Evolutionary conservation across 1,140 invertebrate genomes (phyloP).

Genomic region (Yoshiicerus persimilis): DNA sequence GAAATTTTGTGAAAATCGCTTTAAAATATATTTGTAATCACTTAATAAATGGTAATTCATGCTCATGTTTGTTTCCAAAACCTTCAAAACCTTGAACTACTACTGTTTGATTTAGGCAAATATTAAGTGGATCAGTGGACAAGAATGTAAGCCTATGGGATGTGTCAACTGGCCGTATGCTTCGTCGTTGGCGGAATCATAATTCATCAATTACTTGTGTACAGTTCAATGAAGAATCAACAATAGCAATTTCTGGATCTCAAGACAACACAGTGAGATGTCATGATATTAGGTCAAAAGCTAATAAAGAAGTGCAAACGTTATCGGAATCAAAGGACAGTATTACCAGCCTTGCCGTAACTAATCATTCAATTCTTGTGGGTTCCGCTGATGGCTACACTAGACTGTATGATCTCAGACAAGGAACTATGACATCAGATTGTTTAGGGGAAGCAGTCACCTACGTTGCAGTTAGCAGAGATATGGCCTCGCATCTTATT

Average conservation of each 20-base stretch:
- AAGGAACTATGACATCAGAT: slow-evolving; percentile 79
- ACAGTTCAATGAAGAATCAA: slow-evolving; percentile 91
- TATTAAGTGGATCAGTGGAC: slow-evolving; percentile 83
- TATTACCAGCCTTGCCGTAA: slow-evolving; percentile 80
- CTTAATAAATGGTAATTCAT: too few species aligned
- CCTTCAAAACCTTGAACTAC: too few species aligned
- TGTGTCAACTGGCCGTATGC: slow-evolving; percentile 76
- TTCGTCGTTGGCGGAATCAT: slow-evolving; percentile 82
- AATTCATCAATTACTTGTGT: slow-evolving; percentile 85
- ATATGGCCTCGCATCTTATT: slow-evolving; percentile 82
- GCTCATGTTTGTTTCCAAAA: too few species aligned
- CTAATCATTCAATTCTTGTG: slow-evolving; percentile 86
- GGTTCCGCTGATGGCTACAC: slow-evolving; percentile 86
- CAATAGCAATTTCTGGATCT: slow-evolving; percentile 84
- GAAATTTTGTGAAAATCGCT: too few species aligned
- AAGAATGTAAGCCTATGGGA: slow-evolving; percentile 89
- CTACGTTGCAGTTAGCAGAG: slow-evolving; percentile 73
- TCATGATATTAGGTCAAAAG: slow-evolving; percentile 81
- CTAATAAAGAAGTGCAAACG: slow-evolving; percentile 56
- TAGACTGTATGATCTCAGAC: slow-evolving; percentile 85
- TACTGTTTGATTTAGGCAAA: too few species aligned
- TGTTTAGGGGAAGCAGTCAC: slow-evolving; percentile 79
- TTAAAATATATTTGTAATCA: too few species aligned
- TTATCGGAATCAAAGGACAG: slow-evolving; percentile 91
- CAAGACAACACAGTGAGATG: slow-evolving; percentile 86